These are phyloP conservation scores for Corythornis vintsioides DNA, from an alignment of 2,113 vertebrate genomes.

Conservation along the genomic window DNA sequence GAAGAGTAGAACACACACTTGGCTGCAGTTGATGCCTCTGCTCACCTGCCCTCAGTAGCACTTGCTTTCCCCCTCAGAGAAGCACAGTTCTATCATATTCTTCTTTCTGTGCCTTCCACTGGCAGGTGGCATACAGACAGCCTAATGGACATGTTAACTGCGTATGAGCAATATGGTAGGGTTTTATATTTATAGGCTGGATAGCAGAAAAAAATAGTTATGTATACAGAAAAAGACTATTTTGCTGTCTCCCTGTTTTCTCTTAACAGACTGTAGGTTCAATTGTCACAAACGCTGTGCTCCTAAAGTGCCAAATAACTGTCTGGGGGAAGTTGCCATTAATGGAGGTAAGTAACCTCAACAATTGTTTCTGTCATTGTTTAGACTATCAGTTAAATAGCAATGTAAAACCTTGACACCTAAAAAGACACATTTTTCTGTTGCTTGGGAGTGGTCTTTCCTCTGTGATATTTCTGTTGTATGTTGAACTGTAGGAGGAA, in stretches of 20 bases:
- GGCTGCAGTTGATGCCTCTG: neutral
- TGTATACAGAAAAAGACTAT: neutral
- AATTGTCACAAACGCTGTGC: slow-evolving; percentile 98
- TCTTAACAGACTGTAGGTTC: slow-evolving; percentile 89
- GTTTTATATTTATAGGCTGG: neutral
- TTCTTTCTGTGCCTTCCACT: neutral
- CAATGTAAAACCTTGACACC: neutral
- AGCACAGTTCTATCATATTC: neutral
- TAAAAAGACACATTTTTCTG: neutral
- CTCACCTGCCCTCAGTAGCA: neutral
- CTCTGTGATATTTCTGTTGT: neutral
- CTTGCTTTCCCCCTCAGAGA: neutral
- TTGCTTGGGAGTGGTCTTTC: slow-evolving; percentile 2
- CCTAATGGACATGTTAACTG: neutral
- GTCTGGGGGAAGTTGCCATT: slow-evolving; percentile 91
- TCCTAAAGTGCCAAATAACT: slow-evolving; percentile 95
- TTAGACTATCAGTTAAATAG: neutral
- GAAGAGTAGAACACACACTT: neutral
- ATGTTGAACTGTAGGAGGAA: neutral
- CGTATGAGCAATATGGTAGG: neutral
- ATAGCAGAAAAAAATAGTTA: neutral
- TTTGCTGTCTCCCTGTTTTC: neutral
- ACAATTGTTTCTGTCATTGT: neutral
- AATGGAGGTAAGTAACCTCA: slow-evolving; percentile 86
- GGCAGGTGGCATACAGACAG: neutral